Base-by-base conservation (phyloP, 2,797 vertebrate genomes). In the Acridotheres tristis region DNA sequence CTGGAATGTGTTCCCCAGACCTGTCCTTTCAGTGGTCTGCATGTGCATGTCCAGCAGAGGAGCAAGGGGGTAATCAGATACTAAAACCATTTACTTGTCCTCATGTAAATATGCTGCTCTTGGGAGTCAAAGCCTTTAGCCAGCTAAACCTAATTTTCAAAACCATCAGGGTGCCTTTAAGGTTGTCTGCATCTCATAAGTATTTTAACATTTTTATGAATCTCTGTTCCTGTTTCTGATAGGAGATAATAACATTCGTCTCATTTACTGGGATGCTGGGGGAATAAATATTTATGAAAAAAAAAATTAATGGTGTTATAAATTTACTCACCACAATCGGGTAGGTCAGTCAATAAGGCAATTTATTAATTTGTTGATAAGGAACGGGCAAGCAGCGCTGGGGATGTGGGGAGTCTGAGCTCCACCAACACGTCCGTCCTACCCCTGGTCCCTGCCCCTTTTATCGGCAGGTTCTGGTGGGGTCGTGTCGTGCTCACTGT, bases 131-230 rank as follows among this genome's bases (percentile, higher is more conserved):
- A 86, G 42, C 23, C 27, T 91, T 89, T 65, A 91, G 27, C 12
- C 32, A 34, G 7, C 16, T 88, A 90, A 96, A 89, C 4, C 22
- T 88, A 83, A 89, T 96, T 94, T 94, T 88, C 69, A 88, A 61
- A 77, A 92, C 17, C 85, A 94, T 54, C 76, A 84, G 80, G 69
- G 85, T 94, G 83, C 66, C 85, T 94, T 91, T 86, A 91, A 94
- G 76, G 73, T 91, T 93, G 50, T 81, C 32, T 93, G 76, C 71
- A 57, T 53, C 36, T 84, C 45, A 13, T 69, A 82, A 91, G 92
- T 76, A 73, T 81, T 94, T 93, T 84, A 92, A 73, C 34, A 50
- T 75, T 88, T 93, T 91, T 92, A 76, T 86, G 59, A 71, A 54
- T 62, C 27, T 68, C 48, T 80, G 20, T 59, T 90, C 36, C 23